Evolutionary conservation across 2,888 invertebrate species (phyloP).

Genomic region (Fragum fragum): DNA sequence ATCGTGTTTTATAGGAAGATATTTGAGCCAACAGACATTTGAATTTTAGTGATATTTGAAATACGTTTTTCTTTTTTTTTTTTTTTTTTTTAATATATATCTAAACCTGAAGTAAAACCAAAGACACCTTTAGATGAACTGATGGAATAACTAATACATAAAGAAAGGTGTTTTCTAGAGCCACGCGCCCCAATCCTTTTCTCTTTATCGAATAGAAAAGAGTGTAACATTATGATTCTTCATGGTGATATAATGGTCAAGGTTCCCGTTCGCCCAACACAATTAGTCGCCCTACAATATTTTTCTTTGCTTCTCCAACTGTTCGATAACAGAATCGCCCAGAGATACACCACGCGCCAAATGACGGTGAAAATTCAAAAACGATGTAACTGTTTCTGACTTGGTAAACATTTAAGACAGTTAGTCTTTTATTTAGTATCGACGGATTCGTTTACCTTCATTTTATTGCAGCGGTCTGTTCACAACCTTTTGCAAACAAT

Average conservation of each 20-base stretch:
- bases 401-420: not conserved
- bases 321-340: slow-evolving; percentile 19
- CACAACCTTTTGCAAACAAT: slow-evolving; percentile 51
- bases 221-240: no score
- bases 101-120: no score
- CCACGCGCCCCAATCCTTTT: no score
- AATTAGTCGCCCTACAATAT: slow-evolving; percentile 28
- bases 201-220: no score
- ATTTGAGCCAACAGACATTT: no score
- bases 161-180: no score
- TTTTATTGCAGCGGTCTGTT: slow-evolving; percentile 55
- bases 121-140: no score
- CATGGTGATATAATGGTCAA: not conserved
- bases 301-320: slow-evolving; percentile 25
- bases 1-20: no score
- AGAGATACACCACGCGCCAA: slow-evolving; percentile 15
- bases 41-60: no score
- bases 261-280: not conserved
- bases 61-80: no score
- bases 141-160: no score
- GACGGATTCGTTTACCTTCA: slow-evolving; percentile 19
- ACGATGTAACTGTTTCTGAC: not conserved
- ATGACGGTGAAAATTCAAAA: not conserved
- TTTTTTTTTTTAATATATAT: no score
- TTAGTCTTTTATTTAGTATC: not conserved